phyloP scores from a whole-genome alignment of 2,888 invertebrate species.

The Pherbina coryleti region DNA sequence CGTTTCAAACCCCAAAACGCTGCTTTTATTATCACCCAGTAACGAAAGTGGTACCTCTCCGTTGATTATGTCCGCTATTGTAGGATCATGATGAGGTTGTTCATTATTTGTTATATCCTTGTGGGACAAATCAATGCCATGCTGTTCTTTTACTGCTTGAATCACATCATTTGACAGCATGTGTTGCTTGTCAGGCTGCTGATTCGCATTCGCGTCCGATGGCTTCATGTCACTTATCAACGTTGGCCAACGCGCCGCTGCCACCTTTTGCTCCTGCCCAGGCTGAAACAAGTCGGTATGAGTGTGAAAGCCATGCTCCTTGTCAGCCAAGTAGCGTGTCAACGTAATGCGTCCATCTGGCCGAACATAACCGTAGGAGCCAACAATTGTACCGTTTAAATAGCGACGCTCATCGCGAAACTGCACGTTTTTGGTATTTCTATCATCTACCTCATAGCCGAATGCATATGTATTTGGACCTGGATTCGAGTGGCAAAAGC shows the following conservation, averaged over 20 bases:
- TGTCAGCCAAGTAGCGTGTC: constrained; percentile 77
- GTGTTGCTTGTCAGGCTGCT: constrained; percentile 46
- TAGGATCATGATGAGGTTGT: constrained; percentile 49
- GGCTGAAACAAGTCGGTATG: constrained; percentile 54
- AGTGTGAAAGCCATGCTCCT: constrained; percentile 72
- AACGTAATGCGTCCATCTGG: constrained; percentile 75
- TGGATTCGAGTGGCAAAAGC: constrained; percentile 42
- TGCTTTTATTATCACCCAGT: constrained; percentile 37
- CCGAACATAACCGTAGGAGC: constrained; percentile 80
- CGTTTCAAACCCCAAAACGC: constrained; percentile 51
- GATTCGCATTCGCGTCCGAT: no score
- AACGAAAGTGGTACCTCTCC: constrained; percentile 54
- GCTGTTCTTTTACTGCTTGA: constrained; percentile 55
- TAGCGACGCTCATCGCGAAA: constrained; percentile 79
- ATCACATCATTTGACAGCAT: constrained; percentile 56
- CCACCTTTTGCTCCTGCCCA: constrained; percentile 47
- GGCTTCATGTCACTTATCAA: no score
- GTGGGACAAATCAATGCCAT: constrained; percentile 59
- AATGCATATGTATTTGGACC: constrained; percentile 79
- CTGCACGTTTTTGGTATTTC: constrained; percentile 76
- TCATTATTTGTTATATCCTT: constrained; percentile 54
- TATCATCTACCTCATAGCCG: constrained; percentile 79
- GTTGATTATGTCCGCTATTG: constrained; percentile 58
- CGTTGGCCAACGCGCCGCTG: background rate
- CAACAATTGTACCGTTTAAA: constrained; percentile 79